Evolutionary conservation across 2,888 invertebrate species (phyloP).

Genomic region (Pyrgus malvae): DNA sequence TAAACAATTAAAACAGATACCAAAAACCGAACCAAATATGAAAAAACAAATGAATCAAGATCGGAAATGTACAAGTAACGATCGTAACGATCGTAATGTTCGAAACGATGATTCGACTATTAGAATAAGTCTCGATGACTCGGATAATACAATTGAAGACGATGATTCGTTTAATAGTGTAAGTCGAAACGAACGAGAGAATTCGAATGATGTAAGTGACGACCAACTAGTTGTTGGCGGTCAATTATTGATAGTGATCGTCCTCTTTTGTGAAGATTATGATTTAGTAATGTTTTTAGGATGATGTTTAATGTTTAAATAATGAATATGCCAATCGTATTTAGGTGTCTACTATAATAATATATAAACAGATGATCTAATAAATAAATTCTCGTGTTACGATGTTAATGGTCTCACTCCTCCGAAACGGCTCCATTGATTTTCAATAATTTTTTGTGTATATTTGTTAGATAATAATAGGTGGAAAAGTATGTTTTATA

Average conservation of each 20-base stretch:
- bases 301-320: not conserved
- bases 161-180: conserved; percentile 48
- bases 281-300: conserved; percentile 11
- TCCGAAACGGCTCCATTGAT: too few species aligned
- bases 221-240: conserved; percentile 49
- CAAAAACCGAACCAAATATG: not conserved
- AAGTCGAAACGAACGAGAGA: conserved; percentile 54
- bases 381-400: too few species aligned
- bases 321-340: too few species aligned
- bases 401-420: too few species aligned
- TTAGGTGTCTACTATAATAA: not conserved
- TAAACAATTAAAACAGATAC: not conserved
- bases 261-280: conserved; percentile 35
- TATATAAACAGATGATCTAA: too few species aligned
- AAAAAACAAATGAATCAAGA: conserved; percentile 1
- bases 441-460: too few species aligned
- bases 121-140: conserved; percentile 42
- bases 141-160: not conserved
- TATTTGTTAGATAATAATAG: too few species aligned
- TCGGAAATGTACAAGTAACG: conserved; percentile 18
- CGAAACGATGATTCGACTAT: conserved; percentile 44
- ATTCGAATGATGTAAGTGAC: conserved; percentile 44
- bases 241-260: conserved; percentile 66
- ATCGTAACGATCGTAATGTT: conserved; percentile 7
- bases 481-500: too few species aligned